Evolutionary conservation across 2,888 invertebrate species (phyloP).

Genomic region (Itoplectis maculator): DNA sequence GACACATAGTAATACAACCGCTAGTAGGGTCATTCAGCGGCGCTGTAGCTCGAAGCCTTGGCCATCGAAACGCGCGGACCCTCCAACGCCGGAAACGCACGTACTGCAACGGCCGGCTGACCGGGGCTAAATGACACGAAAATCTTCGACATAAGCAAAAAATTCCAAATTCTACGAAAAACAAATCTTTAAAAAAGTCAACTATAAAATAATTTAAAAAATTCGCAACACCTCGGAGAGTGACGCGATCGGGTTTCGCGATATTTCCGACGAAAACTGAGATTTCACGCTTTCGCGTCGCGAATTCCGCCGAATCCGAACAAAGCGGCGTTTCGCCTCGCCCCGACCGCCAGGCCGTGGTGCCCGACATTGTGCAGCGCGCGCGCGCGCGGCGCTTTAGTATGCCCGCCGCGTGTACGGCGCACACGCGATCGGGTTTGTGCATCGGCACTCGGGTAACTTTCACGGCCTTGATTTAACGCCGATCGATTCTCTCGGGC

Average conservation of each 20-base stretch:
- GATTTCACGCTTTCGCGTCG: background rate
- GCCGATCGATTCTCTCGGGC: slow-evolving; percentile 62
- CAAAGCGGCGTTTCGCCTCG: background rate
- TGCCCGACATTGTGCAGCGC: slow-evolving; percentile 2
- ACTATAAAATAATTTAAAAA: too few relatives aligned
- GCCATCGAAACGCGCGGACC: background rate
- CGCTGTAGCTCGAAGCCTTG: slow-evolving; percentile 15
- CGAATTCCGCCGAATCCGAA: too few relatives aligned
- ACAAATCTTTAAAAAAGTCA: background rate
- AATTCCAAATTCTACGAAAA: background rate
- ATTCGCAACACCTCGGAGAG: too few relatives aligned
- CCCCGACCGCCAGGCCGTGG: background rate
- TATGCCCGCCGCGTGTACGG: slow-evolving; percentile 24
- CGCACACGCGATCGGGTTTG: slow-evolving; percentile 39
- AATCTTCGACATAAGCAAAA: too few relatives aligned
- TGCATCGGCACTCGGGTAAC: slow-evolving; percentile 66
- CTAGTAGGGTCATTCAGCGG: slow-evolving; percentile 32
- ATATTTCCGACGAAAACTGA: background rate
- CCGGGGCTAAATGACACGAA: background rate
- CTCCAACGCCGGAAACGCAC: background rate
- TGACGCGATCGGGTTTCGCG: too few relatives aligned
- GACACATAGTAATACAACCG: background rate
- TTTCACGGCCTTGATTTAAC: slow-evolving; percentile 73
- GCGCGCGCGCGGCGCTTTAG: too few relatives aligned
- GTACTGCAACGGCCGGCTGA: background rate